A percentile compares a stretch with the other conserved stretches of the same genome.
phyloP scores from a whole-genome alignment of 2,113 vertebrate genomes.

The Antigone vipio region DNA sequence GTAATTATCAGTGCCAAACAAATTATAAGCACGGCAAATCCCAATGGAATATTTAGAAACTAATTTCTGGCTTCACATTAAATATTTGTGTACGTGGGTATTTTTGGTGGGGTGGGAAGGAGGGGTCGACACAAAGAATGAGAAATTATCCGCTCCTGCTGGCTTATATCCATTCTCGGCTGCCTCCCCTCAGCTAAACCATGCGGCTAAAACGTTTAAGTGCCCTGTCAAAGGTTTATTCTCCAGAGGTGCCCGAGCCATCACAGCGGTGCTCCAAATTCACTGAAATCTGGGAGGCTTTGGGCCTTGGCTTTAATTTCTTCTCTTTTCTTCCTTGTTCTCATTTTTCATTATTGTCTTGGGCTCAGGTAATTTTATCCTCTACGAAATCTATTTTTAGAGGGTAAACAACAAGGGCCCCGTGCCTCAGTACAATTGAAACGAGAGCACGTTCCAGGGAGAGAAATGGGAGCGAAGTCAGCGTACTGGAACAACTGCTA shows the following conservation, averaged over 20 bases:
- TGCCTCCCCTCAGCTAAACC: neutral
- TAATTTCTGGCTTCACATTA: slow-evolving; percentile 71
- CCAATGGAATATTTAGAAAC: slow-evolving; percentile 77
- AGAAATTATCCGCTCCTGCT: slow-evolving; percentile 10
- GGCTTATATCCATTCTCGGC: neutral
- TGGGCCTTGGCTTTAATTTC: slow-evolving; percentile 18
- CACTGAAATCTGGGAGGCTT: neutral
- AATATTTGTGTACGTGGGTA: slow-evolving; percentile 71
- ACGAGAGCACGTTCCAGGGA: slow-evolving; percentile 27
- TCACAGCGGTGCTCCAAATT: neutral
- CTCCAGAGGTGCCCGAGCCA: slow-evolving; percentile 18
- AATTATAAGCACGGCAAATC: slow-evolving; percentile 76
- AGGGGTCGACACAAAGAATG: neutral
- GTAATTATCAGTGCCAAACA: slow-evolving; percentile 81
- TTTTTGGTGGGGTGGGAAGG: slow-evolving; percentile 55
- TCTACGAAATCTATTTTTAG: slow-evolving; percentile 35
- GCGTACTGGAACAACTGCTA: slow-evolving; percentile 49
- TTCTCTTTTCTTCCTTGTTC: neutral
- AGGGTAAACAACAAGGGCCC: slow-evolving; percentile 41
- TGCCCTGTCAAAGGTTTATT: slow-evolving; percentile 27
- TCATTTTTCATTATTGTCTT: neutral
- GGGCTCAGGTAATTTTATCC: slow-evolving; percentile 23
- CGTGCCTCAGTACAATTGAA: neutral
- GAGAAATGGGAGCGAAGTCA: neutral
- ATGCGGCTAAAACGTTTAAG: slow-evolving; percentile 11